Evolutionary conservation across 2,113 vertebrate genomes (phyloP).

Genomic region (Alectura lathami): DNA sequence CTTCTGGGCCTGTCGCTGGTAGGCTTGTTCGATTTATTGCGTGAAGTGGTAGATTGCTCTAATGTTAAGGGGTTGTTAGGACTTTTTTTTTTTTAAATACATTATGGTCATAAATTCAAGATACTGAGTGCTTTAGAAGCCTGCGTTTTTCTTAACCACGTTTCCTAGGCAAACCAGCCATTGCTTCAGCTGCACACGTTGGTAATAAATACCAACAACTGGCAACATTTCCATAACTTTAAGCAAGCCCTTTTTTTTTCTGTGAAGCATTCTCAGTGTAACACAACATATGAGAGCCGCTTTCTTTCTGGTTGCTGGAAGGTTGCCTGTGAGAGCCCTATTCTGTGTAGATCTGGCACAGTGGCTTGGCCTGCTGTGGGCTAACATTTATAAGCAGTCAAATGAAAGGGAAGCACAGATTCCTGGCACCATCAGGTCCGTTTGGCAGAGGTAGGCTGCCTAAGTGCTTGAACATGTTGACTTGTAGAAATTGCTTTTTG

Average conservation of each 20-base stretch:
- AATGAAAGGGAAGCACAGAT: slow-evolving; percentile 2
- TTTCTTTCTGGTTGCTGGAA: neutral
- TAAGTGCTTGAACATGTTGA: slow-evolving; percentile 12
- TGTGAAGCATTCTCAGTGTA: neutral
- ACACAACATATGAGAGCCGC: neutral
- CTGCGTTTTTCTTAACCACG: neutral
- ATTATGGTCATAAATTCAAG: neutral
- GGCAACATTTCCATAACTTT: neutral
- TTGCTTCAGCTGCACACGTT: neutral
- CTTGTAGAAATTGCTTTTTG: slow-evolving; percentile 19
- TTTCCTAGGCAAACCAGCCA: neutral
- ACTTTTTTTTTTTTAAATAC: neutral
- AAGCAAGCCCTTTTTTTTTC: neutral
- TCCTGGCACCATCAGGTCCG: neutral
- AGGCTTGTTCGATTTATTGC: neutral
- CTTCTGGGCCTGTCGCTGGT: neutral
- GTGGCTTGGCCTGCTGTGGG: neutral
- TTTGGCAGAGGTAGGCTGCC: slow-evolving; percentile 36
- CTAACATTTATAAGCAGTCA: slow-evolving; percentile 5
- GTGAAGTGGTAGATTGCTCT: neutral
- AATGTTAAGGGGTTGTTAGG: neutral
- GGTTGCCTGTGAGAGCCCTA: neutral
- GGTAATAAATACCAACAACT: neutral
- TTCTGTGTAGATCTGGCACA: neutral
- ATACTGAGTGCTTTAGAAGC: neutral